A percentile compares a stretch with the other conserved stretches of the same genome.
Evolutionary conservation across 1,140 invertebrate genomes (phyloP).

Genomic region (Procambarus virginalis): DNA sequence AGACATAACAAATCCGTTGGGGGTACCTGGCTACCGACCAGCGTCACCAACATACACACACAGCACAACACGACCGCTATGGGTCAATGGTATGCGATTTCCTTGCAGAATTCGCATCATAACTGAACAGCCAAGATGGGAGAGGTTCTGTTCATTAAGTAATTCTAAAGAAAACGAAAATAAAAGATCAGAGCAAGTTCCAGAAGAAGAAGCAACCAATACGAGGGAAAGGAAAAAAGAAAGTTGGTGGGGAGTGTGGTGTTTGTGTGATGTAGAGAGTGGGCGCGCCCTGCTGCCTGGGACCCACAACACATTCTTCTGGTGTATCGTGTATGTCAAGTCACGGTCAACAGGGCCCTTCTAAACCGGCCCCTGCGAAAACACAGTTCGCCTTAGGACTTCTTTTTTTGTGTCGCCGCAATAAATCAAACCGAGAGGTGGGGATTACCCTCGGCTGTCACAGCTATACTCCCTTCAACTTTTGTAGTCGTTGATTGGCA

Average conservation of each 20-base stretch:
- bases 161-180: background rate
- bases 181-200: background rate
- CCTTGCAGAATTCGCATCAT: no score
- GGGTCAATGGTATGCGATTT: no score
- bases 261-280: background rate
- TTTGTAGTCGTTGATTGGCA: background rate
- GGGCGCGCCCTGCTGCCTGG: background rate
- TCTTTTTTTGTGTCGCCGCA: background rate
- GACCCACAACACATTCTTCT: conserved; percentile 8
- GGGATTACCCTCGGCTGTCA: background rate
- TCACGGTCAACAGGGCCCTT: conserved; percentile 7
- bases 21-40: no score
- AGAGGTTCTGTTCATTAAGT: no score
- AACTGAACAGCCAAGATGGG: no score
- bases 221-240: background rate
- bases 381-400: background rate
- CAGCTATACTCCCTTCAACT: background rate
- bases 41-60: no score
- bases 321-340: background rate
- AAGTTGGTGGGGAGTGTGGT: background rate
- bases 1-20: no score
- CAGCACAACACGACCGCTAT: no score
- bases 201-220: background rate
- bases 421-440: background rate
- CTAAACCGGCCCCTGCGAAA: conserved; percentile 6